Evolutionary conservation across 23 tunicate genomes (phyloP).

Genomic region (Oikopleura vanhoeffeni): DNA sequence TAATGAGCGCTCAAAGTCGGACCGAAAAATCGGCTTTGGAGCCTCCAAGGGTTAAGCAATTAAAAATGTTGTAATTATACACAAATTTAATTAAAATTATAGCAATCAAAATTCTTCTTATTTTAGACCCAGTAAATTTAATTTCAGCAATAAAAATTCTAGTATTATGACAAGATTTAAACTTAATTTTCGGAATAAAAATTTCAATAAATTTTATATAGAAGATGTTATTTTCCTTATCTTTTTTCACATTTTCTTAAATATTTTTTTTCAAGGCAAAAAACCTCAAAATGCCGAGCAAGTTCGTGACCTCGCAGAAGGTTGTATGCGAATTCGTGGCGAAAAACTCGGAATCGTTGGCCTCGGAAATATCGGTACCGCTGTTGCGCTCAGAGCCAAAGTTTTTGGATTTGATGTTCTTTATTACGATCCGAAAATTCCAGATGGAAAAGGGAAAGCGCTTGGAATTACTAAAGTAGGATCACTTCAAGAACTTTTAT

Average conservation of each 20-base stretch:
- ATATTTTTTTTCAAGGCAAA: conserved; percentile 20
- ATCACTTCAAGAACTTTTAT: conserved; percentile 58
- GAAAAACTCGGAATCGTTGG: conserved; percentile 93
- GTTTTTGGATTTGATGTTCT: conserved; percentile 81
- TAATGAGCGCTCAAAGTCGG: no score
- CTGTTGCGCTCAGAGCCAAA: conserved; percentile 95
- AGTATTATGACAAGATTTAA: no score
- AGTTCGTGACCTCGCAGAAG: conserved; percentile 70
- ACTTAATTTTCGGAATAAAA: no score
- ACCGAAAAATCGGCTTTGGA: no score
- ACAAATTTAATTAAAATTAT: no score
- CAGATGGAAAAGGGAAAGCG: conserved; percentile 77
- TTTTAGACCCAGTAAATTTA: no score
- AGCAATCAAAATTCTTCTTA: no score
- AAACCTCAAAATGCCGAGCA: conserved; percentile 75
- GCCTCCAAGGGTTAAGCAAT: no score
- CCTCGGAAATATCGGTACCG: conserved; percentile 83
- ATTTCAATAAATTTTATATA: no score
- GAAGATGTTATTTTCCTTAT: no score
- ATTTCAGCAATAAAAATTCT: no score
- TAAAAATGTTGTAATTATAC: no score
- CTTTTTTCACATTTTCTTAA: background rate
- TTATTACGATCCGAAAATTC: conserved; percentile 62
- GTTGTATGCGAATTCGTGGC: conserved; percentile 80
- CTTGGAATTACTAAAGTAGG: conserved; percentile 51